These are phyloP conservation scores for Alethe castanea DNA, from an alignment of 2,113 vertebrate species.

Conservation along the genomic window DNA sequence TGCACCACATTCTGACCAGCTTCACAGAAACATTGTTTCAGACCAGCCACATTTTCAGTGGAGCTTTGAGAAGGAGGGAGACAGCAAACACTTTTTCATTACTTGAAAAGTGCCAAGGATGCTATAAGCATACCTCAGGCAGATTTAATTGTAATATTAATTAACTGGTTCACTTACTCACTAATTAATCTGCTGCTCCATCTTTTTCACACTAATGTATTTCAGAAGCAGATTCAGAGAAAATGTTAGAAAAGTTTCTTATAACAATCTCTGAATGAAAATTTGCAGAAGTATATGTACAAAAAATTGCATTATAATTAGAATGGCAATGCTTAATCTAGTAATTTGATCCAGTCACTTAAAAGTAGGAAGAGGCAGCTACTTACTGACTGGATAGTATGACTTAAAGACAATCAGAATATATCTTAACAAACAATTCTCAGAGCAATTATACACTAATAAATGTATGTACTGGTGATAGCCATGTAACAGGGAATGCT, in stretches of 20 bases:
- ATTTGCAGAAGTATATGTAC: neutral
- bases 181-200: slow-evolving; percentile 68
- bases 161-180: slow-evolving; percentile 68
- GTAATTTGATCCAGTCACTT: neutral
- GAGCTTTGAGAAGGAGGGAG: slow-evolving; percentile 15
- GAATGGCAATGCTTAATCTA: neutral
- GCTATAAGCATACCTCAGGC: slow-evolving; percentile 55
- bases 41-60: neutral
- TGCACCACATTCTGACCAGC: slow-evolving; percentile 28
- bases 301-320: neutral
- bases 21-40: slow-evolving; percentile 18
- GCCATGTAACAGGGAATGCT: neutral
- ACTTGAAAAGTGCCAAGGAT: slow-evolving; percentile 61
- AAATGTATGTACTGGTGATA: neutral
- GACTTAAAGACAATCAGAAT: neutral
- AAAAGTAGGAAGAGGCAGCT: neutral
- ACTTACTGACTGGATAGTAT: neutral
- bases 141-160: slow-evolving; percentile 76
- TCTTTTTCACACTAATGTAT: slow-evolving; percentile 44
- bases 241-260: slow-evolving; percentile 27
- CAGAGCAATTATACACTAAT: neutral
- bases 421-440: neutral
- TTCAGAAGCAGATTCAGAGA: slow-evolving; percentile 29
- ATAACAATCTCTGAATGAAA: neutral
- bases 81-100: slow-evolving; percentile 48